phyloP scores from a whole-genome alignment of 1,140 invertebrate species.

The Rhyzopertha dominica region DNA sequence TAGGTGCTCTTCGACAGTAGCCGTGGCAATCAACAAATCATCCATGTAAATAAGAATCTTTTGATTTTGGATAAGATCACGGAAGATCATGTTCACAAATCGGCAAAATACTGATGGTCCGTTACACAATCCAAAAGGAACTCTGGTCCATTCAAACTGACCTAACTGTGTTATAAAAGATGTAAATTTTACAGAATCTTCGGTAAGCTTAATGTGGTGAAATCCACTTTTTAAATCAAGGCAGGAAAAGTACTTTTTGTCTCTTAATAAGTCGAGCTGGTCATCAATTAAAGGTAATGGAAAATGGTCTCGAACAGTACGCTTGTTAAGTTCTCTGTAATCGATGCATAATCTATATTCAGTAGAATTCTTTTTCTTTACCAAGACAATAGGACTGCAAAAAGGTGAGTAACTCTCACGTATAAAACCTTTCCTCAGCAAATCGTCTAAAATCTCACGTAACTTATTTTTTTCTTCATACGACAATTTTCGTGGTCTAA shows the following conservation, averaged over 20 bases:
- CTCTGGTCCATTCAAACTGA: constrained; percentile 27
- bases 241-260: constrained; percentile 23
- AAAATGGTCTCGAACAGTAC: constrained; percentile 32
- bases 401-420: too few species aligned
- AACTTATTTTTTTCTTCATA: too few species aligned
- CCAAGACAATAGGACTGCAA: too few species aligned
- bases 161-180: constrained; percentile 22
- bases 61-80: constrained; percentile 6
- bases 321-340: too few species aligned
- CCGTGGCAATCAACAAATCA: constrained; percentile 19
- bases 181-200: constrained; percentile 26
- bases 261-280: constrained; percentile 20
- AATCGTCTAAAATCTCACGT: too few species aligned
- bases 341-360: too few species aligned
- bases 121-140: constrained; percentile 28
- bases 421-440: too few species aligned
- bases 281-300: constrained; percentile 30
- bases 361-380: too few species aligned
- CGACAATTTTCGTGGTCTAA: too few species aligned
- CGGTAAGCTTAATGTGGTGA: constrained; percentile 24
- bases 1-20: constrained; percentile 13
- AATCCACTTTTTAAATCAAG: constrained; percentile 39
- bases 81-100: constrained; percentile 13
- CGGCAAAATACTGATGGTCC: constrained; percentile 10
- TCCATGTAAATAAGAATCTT: constrained; percentile 22